These are phyloP conservation scores for Oryctes rhinoceros DNA, from an alignment of 1,140 invertebrate species.

Conservation along the genomic window DNA sequence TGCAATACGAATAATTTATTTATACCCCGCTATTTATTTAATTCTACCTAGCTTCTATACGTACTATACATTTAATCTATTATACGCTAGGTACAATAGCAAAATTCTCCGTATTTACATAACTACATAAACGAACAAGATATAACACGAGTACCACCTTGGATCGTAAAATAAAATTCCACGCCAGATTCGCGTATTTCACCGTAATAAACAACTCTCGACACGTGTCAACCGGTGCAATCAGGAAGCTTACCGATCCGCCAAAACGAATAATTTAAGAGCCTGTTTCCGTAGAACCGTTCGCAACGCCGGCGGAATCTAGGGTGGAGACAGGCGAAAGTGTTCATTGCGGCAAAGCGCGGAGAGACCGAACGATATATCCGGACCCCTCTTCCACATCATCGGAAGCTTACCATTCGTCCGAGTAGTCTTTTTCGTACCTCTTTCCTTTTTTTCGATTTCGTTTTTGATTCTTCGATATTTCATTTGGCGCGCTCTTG, in stretches of 20 bases:
- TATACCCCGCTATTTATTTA: no score
- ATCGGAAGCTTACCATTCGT: background rate
- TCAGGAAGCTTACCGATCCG: background rate
- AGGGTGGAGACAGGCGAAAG: conserved; percentile 16
- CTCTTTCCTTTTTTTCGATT: conserved; percentile 13
- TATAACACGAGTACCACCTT: no score
- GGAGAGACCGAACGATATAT: background rate
- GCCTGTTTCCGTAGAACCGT: background rate
- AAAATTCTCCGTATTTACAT: background rate
- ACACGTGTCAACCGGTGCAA: background rate
- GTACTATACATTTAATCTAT: no score
- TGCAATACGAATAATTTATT: no score
- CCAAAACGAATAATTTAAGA: background rate
- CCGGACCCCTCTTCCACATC: conserved; percentile 1
- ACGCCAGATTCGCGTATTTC: no score
- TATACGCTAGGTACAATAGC: background rate
- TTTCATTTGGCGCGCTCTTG: background rate
- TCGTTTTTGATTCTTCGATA: background rate
- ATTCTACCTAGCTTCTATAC: no score
- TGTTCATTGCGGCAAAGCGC: background rate
- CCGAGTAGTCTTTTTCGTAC: background rate
- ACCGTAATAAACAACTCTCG: no score
- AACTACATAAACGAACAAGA: background rate
- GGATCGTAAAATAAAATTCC: no score
- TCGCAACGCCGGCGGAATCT: background rate